Evolutionary conservation across 1,140 invertebrate species (phyloP).

Genomic region (Brachionus manjavacas): DNA sequence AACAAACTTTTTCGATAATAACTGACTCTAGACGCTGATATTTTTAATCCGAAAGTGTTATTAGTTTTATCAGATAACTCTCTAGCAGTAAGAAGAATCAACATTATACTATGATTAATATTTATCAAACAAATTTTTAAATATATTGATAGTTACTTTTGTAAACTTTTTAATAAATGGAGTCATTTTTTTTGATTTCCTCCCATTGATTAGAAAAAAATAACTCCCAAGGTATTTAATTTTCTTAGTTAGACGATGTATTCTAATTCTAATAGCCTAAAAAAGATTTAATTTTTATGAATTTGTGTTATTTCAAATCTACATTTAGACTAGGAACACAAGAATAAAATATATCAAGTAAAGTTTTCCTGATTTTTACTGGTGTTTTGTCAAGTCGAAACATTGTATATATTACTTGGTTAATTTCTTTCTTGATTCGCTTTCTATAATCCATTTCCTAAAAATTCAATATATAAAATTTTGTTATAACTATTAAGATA

Average conservation of each 20-base stretch:
- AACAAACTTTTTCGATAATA: not conserved
- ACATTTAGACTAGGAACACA: not conserved
- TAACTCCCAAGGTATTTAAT: not conserved
- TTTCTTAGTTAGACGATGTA: not conserved
- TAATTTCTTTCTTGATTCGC: not conserved
- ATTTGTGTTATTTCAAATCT: not conserved
- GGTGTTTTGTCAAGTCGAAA: not conserved
- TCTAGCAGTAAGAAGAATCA: not conserved
- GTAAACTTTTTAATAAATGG: not conserved
- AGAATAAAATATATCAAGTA: not conserved
- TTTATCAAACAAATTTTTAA: not conserved
- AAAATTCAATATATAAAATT: not conserved
- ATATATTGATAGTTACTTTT: not conserved
- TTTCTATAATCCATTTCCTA: not conserved
- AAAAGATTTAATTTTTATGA: not conserved
- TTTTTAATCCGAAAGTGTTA: not conserved
- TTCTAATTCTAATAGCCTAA: not conserved
- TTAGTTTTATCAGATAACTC: not conserved
- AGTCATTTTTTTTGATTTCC: not conserved
- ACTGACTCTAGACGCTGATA: not conserved
- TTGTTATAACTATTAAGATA: not conserved
- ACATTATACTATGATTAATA: not conserved
- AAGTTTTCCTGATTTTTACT: not conserved
- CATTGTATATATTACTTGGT: not conserved
- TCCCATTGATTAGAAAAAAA: not conserved